Conservation (phyloP, 2,113 vertebrate genomes). For the Morone chrysops region DNA sequence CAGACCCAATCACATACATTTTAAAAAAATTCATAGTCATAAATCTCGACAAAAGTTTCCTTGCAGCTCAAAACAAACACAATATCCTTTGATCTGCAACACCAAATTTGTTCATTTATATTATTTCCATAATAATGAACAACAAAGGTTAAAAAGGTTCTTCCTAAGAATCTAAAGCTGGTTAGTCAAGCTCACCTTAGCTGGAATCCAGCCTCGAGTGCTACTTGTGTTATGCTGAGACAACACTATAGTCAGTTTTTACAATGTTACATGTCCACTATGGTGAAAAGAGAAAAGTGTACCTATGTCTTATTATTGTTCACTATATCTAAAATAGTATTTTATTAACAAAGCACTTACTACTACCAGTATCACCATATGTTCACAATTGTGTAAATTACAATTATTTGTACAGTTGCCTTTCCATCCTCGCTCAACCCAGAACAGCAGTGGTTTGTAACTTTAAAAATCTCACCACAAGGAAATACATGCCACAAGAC, state of each 20-base stretch:
- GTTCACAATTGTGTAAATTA: neutral
- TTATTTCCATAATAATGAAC: neutral
- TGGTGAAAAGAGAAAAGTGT: neutral
- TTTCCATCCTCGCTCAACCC: neutral
- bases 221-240: neutral
- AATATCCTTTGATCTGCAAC: neutral
- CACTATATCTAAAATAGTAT: neutral
- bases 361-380: neutral
- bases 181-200: neutral
- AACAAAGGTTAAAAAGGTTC: neutral
- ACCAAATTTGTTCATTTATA: neutral
- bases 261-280: neutral
- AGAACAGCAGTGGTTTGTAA: neutral
- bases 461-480: conserved; percentile 22
- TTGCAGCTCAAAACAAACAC: neutral
- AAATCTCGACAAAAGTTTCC: neutral
- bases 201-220: neutral
- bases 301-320: neutral
- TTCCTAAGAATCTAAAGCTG: neutral
- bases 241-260: neutral
- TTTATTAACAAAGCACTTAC: neutral
- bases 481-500: conserved; percentile 46
- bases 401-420: neutral
- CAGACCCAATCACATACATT: neutral
- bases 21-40: too few relatives aligned